Evolutionary conservation across 37 sponge, comb jelly and placozoan species (phyloP).

Genomic region (Petrosia ficiformis): DNA sequence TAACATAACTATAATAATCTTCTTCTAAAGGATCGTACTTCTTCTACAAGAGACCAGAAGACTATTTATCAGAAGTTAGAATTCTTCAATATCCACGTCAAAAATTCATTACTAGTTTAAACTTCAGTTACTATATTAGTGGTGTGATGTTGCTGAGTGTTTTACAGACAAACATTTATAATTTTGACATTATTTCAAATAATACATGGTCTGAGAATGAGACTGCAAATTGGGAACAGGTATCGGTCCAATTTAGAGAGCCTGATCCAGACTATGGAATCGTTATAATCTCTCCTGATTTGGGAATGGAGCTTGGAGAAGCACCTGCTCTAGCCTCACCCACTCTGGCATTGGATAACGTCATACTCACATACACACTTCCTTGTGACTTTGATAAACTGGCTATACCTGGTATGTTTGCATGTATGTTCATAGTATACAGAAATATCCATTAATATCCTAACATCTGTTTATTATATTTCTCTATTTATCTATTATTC

Average conservation of each 20-base stretch:
- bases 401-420: neutral
- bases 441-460: no score
- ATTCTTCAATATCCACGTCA: conserved; percentile 37
- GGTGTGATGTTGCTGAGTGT: conserved; percentile 16
- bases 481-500: no score
- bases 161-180: neutral
- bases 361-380: conserved; percentile 45
- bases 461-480: no score
- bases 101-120: conserved; percentile 25
- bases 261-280: neutral
- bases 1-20: neutral
- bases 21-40: conserved; percentile 33
- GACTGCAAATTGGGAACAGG: neutral
- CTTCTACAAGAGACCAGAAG: conserved; percentile 6
- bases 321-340: neutral
- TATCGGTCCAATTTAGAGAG: neutral
- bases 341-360: conserved; percentile 36
- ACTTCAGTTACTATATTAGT: conserved; percentile 21
- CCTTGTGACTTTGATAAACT: conserved; percentile 61
- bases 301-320: conserved; percentile 27
- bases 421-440: no score
- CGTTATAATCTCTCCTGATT: neutral
- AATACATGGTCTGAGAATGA: neutral
- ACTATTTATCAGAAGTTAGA: neutral
- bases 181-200: neutral